Conservation (phyloP, 1,140 invertebrate genomes). For the Maniola jurtina region DNA sequence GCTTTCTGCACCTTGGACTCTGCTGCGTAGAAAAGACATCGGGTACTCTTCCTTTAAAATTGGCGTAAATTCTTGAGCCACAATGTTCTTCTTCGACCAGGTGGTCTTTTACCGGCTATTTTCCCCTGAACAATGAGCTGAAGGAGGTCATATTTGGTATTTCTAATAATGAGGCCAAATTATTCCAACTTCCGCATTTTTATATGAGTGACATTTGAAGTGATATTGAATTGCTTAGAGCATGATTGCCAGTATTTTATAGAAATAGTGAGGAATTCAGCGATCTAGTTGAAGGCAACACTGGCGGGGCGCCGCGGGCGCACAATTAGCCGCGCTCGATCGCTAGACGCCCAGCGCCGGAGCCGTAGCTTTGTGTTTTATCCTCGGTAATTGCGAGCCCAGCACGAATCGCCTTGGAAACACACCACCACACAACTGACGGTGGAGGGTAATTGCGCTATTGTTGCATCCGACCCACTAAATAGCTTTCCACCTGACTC, state of each 20-base stretch:
- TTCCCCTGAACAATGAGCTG: too few relatives aligned
- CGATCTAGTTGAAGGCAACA: conserved; percentile 10
- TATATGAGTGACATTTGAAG: too few relatives aligned
- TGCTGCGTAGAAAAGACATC: too few relatives aligned
- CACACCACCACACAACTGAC: conserved; percentile 52
- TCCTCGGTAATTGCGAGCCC: conserved; percentile 64
- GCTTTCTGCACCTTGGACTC: too few relatives aligned
- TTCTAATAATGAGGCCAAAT: too few relatives aligned
- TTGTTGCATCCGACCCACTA: conserved; percentile 54
- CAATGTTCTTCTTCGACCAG: too few relatives aligned
- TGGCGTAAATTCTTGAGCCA: too few relatives aligned
- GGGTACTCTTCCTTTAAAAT: too few relatives aligned
- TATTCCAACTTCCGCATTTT: too few relatives aligned
- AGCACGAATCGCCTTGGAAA: conserved; percentile 39
- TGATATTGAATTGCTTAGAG: too few relatives aligned
- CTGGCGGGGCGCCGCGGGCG: conserved; percentile 44
- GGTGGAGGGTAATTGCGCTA: conserved; percentile 67
- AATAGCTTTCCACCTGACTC: conserved; percentile 57
- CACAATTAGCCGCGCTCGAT: conserved; percentile 61
- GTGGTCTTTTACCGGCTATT: too few relatives aligned
- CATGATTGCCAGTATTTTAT: background rate
- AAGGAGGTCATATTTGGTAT: too few relatives aligned
- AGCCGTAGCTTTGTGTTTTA: conserved; percentile 66
- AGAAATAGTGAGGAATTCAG: background rate
- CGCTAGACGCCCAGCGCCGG: conserved; percentile 41